These are phyloP conservation scores for Siniperca undulata DNA, from an alignment of 2,797 vertebrate species.

Conservation along the genomic window DNA sequence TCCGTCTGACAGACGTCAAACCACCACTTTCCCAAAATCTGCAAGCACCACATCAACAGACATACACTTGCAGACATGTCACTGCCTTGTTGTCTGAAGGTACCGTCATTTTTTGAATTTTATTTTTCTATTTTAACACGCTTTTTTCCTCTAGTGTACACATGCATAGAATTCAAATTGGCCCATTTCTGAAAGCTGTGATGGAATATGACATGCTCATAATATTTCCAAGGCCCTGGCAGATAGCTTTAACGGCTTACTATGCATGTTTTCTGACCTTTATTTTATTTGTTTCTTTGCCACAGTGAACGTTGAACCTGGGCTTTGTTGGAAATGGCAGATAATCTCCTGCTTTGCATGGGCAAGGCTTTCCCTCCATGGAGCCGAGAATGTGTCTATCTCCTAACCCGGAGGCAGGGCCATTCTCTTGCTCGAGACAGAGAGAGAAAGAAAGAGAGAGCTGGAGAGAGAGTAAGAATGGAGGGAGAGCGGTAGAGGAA, in stretches of 20 bases:
- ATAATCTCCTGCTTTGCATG: conserved; percentile 84
- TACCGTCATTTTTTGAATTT: neutral
- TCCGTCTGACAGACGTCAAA: conserved; percentile 65
- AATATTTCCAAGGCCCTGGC: conserved; percentile 61
- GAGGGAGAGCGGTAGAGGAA: conserved; percentile 65
- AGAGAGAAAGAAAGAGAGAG: conserved; percentile 36
- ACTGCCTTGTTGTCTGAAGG: conserved; percentile 49
- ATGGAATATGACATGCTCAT: conserved; percentile 69
- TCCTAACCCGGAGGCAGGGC: conserved; percentile 77
- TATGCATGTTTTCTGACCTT: conserved; percentile 76
- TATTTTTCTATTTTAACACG: conserved; percentile 18
- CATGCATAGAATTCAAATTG: conserved; percentile 46
- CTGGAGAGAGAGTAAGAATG: conserved; percentile 31
- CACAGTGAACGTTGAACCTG: conserved; percentile 73
- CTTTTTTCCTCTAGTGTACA: neutral
- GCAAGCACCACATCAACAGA: conserved; percentile 53
- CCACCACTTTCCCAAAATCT: conserved; percentile 59
- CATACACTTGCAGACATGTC: conserved; percentile 30
- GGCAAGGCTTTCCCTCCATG: conserved; percentile 47
- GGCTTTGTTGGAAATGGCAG: conserved; percentile 73
- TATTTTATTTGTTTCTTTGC: conserved; percentile 83
- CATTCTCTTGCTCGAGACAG: conserved; percentile 64
- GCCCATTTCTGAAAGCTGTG: conserved; percentile 30
- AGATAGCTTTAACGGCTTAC: conserved; percentile 63
- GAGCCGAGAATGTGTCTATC: conserved; percentile 71